phyloP scores from a whole-genome alignment of 2,888 invertebrate genomes.

The Drosophila atripex region DNA sequence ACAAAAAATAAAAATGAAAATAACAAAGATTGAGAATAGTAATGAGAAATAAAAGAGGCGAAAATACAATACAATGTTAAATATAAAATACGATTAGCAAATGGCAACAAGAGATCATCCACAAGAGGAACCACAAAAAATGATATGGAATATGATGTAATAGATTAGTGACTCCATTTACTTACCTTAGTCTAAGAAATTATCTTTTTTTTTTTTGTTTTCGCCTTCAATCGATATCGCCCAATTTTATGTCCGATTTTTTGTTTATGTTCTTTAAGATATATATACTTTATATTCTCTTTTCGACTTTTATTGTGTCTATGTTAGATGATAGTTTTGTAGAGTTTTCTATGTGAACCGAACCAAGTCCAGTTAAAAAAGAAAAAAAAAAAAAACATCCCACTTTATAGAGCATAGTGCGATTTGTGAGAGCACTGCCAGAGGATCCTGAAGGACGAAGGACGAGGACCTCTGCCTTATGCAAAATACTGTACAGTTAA shows the following conservation, averaged over 20 bases:
- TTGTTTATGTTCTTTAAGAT: neutral
- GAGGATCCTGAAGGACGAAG: neutral
- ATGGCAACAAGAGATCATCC: conserved; percentile 15
- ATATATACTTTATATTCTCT: conserved; percentile 9
- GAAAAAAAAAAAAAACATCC: no score
- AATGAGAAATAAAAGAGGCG: conserved; percentile 13
- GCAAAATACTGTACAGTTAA: neutral
- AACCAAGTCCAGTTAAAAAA: conserved; percentile 33
- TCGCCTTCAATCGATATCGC: neutral
- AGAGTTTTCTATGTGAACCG: conserved; percentile 23
- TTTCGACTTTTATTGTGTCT: neutral
- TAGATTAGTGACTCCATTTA: conserved; percentile 22
- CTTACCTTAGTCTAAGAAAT: conserved; percentile 36
- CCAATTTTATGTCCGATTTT: no score
- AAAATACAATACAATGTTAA: conserved; percentile 39
- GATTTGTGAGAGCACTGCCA: conserved; percentile 3
- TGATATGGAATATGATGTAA: conserved; percentile 10
- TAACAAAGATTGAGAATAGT: neutral
- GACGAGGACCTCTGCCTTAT: neutral
- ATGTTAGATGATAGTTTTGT: conserved; percentile 29
- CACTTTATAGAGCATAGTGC: conserved; percentile 12
- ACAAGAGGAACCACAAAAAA: conserved; percentile 22
- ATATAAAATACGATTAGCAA: conserved; percentile 11
- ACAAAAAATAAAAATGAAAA: no score
- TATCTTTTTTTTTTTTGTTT: no score